These are phyloP conservation scores for Erebia aethiops DNA, from an alignment of 2,888 invertebrate genomes.

Conservation along the genomic window DNA sequence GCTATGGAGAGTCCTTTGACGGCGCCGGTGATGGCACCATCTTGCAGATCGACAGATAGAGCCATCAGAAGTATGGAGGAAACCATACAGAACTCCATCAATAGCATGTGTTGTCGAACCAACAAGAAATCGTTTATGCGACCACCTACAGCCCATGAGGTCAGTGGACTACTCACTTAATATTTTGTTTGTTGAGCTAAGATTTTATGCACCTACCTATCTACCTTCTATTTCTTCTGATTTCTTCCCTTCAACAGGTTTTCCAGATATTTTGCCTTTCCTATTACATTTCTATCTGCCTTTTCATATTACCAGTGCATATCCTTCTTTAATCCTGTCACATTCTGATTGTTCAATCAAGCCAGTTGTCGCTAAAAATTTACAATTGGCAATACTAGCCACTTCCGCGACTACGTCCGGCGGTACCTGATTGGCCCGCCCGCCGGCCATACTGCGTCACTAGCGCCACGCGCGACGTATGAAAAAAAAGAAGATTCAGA, in stretches of 20 bases:
- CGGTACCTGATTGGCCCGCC: too few species aligned
- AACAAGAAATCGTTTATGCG: conserved; percentile 38
- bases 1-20: conserved; percentile 42
- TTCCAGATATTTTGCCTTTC: background rate
- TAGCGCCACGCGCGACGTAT: too few species aligned
- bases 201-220: background rate
- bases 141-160: conserved; percentile 59
- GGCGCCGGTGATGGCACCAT: conserved; percentile 36
- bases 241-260: background rate
- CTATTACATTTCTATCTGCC: background rate
- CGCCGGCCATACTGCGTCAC: too few species aligned
- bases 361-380: too few species aligned
- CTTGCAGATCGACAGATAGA: conserved; percentile 49
- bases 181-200: background rate
- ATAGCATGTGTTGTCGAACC: conserved; percentile 43
- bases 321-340: background rate
- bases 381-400: too few species aligned
- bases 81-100: conserved; percentile 54
- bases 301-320: background rate
- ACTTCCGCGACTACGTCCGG: too few species aligned
- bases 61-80: conserved; percentile 55
- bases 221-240: background rate
- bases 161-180: conserved; percentile 39
- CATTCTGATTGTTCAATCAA: too few species aligned
- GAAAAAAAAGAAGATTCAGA: too few species aligned